Percentiles rank a stretch among this genome's conserved stretches.
phyloP scores from a whole-genome alignment of 2,888 invertebrate genomes.

The Ferdinandea cuprea region DNA sequence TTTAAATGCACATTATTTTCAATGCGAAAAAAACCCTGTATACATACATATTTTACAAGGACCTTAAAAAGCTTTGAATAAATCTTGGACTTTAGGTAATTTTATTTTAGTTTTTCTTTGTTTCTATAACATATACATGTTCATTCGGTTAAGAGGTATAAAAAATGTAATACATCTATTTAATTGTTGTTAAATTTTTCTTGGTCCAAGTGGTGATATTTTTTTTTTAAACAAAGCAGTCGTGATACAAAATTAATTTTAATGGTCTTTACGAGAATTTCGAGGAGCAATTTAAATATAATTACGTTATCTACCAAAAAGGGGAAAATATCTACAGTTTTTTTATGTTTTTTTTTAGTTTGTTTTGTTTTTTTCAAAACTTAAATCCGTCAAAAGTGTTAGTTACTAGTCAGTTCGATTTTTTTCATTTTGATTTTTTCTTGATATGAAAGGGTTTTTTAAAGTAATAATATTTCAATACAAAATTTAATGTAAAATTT shows the following conservation, averaged over 20 bases:
- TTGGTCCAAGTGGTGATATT: slow-evolving; percentile 38
- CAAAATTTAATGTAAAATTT: too few relatives aligned
- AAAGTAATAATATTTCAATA: not conserved
- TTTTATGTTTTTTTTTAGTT: not conserved
- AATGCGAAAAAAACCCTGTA: slow-evolving; percentile 45
- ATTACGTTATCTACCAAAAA: slow-evolving; percentile 12
- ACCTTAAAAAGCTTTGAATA: slow-evolving; percentile 19
- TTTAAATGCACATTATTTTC: slow-evolving; percentile 2
- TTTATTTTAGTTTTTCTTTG: not conserved
- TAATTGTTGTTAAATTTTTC: slow-evolving; percentile 27
- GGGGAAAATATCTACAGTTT: slow-evolving; percentile 11
- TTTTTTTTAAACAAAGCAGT: slow-evolving; percentile 7
- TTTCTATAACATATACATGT: slow-evolving; percentile 4
- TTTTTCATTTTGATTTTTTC: slow-evolving; percentile 1
- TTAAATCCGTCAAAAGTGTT: slow-evolving; percentile 37
- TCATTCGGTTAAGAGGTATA: slow-evolving; percentile 9
- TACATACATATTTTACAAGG: not conserved
- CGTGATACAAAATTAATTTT: not conserved
- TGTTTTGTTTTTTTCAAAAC: too few relatives aligned
- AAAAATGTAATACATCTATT: slow-evolving; percentile 8
- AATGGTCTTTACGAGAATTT: slow-evolving; percentile 10
- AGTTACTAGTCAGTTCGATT: slow-evolving; percentile 44
- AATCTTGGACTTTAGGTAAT: slow-evolving; percentile 2
- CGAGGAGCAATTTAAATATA: slow-evolving; percentile 2
- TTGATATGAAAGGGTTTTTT: slow-evolving; percentile 31